A percentile compares a stretch with the other conserved stretches of the same genome.
phyloP scores from a whole-genome alignment of 2,113 vertebrate species.

The Ageneiosus marmoratus region DNA sequence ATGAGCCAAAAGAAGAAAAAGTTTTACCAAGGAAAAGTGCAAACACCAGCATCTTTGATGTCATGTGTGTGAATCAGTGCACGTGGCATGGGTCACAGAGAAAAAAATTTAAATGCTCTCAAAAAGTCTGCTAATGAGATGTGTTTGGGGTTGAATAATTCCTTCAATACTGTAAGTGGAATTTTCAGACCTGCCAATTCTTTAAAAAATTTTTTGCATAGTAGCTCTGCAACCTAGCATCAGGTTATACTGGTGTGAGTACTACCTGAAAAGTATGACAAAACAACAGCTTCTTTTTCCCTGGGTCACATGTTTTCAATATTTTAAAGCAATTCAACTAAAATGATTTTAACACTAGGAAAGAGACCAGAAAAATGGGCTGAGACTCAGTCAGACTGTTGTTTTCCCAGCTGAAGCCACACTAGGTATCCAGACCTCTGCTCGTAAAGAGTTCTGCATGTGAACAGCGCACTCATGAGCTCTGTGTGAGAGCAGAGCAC shows the following conservation, averaged over 20 bases:
- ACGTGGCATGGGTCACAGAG: too few relatives aligned
- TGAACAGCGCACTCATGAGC: conserved; percentile 8
- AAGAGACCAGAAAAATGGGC: neutral
- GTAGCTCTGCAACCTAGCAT: neutral
- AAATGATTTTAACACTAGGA: neutral
- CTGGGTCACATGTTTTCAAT: neutral
- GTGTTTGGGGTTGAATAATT: neutral
- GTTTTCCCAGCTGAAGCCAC: conserved; percentile 36
- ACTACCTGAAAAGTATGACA: too few relatives aligned
- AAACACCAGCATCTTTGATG: too few relatives aligned
- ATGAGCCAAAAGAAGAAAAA: too few relatives aligned
- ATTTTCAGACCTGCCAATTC: too few relatives aligned
- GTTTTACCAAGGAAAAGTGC: too few relatives aligned
- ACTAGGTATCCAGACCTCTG: neutral
- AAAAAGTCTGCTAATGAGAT: neutral
- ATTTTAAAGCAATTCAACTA: neutral
- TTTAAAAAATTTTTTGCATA: too few relatives aligned
- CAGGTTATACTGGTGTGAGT: too few relatives aligned
- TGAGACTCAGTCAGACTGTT: conserved; percentile 3
- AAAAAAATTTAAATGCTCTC: too few relatives aligned
- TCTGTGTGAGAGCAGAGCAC: conserved; percentile 31
- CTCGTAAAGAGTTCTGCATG: conserved; percentile 37
- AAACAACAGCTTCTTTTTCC: too few relatives aligned
- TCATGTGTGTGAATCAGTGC: too few relatives aligned
- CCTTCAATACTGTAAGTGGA: too few relatives aligned